These are phyloP conservation scores for Pollicipes pollicipes DNA, from an alignment of 1,140 invertebrate genomes.

Conservation along the genomic window DNA sequence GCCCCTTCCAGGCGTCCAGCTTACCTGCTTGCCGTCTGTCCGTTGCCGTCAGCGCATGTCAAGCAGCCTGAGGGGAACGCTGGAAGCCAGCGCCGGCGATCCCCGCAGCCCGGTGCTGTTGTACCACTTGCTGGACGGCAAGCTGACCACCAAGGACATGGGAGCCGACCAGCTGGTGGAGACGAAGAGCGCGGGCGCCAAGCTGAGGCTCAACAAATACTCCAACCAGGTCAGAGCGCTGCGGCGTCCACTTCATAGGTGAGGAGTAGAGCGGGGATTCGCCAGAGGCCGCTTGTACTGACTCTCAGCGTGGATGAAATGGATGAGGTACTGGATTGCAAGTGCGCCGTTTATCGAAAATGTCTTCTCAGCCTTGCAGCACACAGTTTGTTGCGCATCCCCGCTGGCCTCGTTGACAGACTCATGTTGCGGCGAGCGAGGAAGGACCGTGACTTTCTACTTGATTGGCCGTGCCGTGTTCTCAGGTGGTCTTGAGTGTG, in stretches of 20 bases:
- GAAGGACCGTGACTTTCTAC: too few relatives aligned
- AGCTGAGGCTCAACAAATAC: conserved; percentile 30
- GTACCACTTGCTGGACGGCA: conserved; percentile 28
- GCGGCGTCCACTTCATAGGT: conserved; percentile 1
- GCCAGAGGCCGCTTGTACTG: too few relatives aligned
- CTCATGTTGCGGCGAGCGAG: too few relatives aligned
- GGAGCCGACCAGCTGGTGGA: conserved; percentile 24
- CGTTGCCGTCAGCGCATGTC: conserved; percentile 18
- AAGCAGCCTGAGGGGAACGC: conserved; percentile 17
- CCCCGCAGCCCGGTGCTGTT: conserved; percentile 26
- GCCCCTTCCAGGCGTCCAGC: conserved; percentile 2
- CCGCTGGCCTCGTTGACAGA: too few relatives aligned
- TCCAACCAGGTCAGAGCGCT: conserved; percentile 28
- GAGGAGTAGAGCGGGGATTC: too few relatives aligned
- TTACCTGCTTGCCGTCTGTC: neutral
- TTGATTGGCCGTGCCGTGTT: too few relatives aligned
- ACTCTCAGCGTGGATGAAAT: conserved; percentile 3
- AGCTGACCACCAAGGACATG: conserved; percentile 28
- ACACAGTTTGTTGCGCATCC: too few relatives aligned
- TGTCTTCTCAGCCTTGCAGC: neutral
- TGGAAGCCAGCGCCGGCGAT: conserved; percentile 21
- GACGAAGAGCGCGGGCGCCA: conserved; percentile 22
- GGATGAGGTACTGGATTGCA: conserved; percentile 5
- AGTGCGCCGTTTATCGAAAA: conserved; percentile 5
- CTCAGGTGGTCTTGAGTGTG: too few relatives aligned